Evolutionary conservation across 2,113 vertebrate species (phyloP).

Genomic region (Proterorhinus semilunaris): DNA sequence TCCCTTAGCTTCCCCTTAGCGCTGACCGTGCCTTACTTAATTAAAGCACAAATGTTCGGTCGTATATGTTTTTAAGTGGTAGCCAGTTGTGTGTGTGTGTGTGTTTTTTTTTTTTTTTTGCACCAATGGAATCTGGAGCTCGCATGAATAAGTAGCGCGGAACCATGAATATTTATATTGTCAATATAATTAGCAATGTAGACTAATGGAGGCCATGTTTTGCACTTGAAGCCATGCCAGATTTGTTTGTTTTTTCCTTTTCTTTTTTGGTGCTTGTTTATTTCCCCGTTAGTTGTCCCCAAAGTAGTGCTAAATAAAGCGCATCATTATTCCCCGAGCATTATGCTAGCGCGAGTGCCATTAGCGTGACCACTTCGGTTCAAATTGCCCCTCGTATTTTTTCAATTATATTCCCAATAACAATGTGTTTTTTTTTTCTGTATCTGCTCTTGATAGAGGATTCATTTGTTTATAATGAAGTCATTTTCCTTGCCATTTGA

Average conservation of each 20-base stretch:
- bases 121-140: constrained; percentile 58
- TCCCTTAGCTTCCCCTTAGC: constrained; percentile 48
- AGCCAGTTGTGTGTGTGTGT: constrained; percentile 60
- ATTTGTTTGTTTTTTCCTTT: constrained; percentile 39
- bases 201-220: constrained; percentile 75
- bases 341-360: constrained; percentile 38
- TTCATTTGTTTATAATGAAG: constrained; percentile 55
- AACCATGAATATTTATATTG: constrained; percentile 81
- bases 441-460: constrained; percentile 17
- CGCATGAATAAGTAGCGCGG: constrained; percentile 73
- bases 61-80: constrained; percentile 75
- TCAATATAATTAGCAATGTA: constrained; percentile 80
- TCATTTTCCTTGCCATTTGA: constrained; percentile 49
- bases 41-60: constrained; percentile 71
- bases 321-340: constrained; percentile 67
- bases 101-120: constrained; percentile 28
- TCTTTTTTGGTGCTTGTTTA: constrained; percentile 63
- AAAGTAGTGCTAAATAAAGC: constrained; percentile 75
- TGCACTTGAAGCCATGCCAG: constrained; percentile 75
- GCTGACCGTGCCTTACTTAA: constrained; percentile 74
- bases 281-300: constrained; percentile 70
- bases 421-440: constrained; percentile 23
- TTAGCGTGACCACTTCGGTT: constrained; percentile 52
- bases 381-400: constrained; percentile 35
- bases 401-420: constrained; percentile 44